Conservation (phyloP, 2,888 invertebrate genomes). For the Hesperia comma region DNA sequence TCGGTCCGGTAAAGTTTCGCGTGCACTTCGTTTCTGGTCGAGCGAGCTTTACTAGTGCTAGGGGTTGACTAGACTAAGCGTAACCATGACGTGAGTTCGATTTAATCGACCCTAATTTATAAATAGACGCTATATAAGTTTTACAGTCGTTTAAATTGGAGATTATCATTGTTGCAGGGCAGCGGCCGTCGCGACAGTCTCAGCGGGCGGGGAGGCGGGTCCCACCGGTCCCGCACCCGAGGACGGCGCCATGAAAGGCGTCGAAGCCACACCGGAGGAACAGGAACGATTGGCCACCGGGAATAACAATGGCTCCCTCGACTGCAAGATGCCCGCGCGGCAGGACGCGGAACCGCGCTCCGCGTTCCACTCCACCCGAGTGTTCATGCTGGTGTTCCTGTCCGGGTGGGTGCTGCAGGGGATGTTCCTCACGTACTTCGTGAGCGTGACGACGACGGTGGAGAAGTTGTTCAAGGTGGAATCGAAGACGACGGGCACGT, state of each 20-base stretch:
- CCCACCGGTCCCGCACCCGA: constrained; percentile 69
- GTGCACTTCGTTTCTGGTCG: constrained; percentile 61
- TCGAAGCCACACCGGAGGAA: constrained; percentile 79
- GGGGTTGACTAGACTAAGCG: constrained; percentile 46
- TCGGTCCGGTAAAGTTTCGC: constrained; percentile 56
- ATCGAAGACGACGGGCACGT: constrained; percentile 94
- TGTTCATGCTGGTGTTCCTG: constrained; percentile 94
- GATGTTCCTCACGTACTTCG: constrained; percentile 97
- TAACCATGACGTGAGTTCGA: constrained; percentile 70
- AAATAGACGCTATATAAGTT: background rate
- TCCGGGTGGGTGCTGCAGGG: constrained; percentile 94
- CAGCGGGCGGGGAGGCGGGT: constrained; percentile 70
- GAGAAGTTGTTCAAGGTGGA: constrained; percentile 96
- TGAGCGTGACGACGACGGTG: constrained; percentile 96
- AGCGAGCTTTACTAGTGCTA: constrained; percentile 33
- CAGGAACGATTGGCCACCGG: constrained; percentile 77
- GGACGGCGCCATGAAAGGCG: constrained; percentile 78
- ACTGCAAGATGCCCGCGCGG: constrained; percentile 87
- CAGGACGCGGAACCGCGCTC: constrained; percentile 85
- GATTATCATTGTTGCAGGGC: constrained; percentile 72
- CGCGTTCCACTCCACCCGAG: constrained; percentile 92
- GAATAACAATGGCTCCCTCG: constrained; percentile 90
- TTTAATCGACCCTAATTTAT: constrained; percentile 3
- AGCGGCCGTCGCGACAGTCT: constrained; percentile 62
- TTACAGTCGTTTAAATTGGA: background rate